Base-by-base conservation (phyloP, 1,140 invertebrate genomes). In the Drosophila insularis region DNA sequence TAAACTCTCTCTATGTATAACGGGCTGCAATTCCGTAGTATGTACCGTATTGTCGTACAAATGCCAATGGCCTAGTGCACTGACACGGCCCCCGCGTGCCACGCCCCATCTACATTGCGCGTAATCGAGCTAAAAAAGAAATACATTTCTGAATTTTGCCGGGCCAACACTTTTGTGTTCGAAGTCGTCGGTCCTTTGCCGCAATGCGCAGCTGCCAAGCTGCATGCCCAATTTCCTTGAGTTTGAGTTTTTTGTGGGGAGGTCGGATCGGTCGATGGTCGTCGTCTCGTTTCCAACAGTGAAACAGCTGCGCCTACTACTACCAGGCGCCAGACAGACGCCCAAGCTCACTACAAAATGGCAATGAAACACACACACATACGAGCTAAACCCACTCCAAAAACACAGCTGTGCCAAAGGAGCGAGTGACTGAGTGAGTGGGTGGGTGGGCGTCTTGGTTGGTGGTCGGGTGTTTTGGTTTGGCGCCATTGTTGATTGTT, bases 61-160 rank as follows among this genome's bases (percentile, higher is more conserved):
- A 87, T 87, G 82, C 82, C 84, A 87, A 87, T 87, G 82, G 82
- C 82, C 82, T 87, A 87, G 82, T 87, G 82, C 82, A 89, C 84
- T 87, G 68, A n/a, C 27, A 27, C 37, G 55, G 58, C 58, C 39
- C 40, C 69, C 65, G 39, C 21, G 69, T 75, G 73, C 73, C 73
- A 75, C 73, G 73, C 73, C 73, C 73, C 62, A 64, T 62, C 32
- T 21, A 23, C 60, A 43, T 37, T 40, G 71, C 71, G 40, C 58
- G 39, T 46, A 58, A 27, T 66, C 43, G 35, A 56, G 53, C 31
- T 14, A 59, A 14, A 35, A 31, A 32, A 53, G 43, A 70, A 58
- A 71, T 46, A 27, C 27, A 27, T 27, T 27, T 55, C 37, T 4
- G 8, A 37, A 70, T 77, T 77, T 77, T 27, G 74, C 74, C 74